Percentiles rank a stretch among this genome's conserved stretches.
These are phyloP conservation scores for Rhingia rostrata DNA, from an alignment of 2,888 invertebrate species.

Conservation along the genomic window DNA sequence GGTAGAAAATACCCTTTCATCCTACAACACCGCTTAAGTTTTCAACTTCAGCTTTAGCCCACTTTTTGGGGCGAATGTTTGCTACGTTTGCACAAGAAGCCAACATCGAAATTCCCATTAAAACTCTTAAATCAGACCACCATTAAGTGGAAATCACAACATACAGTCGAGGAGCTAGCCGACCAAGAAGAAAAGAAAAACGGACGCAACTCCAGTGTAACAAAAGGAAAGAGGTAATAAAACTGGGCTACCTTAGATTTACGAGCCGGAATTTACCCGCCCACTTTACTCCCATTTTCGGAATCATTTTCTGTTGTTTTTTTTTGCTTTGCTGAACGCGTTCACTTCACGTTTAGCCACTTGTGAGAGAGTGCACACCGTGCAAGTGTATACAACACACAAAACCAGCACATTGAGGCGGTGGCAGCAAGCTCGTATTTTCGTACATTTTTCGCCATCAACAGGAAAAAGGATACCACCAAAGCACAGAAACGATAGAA, in stretches of 20 bases:
- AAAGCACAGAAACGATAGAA: not conserved
- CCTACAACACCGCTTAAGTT: constrained; percentile 16
- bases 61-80: constrained; percentile 29
- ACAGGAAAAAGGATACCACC: constrained; percentile 55
- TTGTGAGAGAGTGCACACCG: not conserved
- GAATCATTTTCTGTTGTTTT: constrained; percentile 35
- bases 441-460: constrained; percentile 40
- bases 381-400: not conserved
- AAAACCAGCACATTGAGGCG: constrained; percentile 32
- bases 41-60: not conserved
- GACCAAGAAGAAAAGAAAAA: constrained; percentile 28
- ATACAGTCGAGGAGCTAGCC: constrained; percentile 36
- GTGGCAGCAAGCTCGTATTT: constrained; percentile 25
- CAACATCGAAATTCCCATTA: constrained; percentile 62
- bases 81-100: constrained; percentile 66
- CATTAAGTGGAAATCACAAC: constrained; percentile 72
- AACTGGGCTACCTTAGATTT: constrained; percentile 71
- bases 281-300: constrained; percentile 54
- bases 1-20: not conserved
- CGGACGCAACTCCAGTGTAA: constrained; percentile 55
- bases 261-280: constrained; percentile 64
- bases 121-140: constrained; percentile 73
- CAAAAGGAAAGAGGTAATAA: constrained; percentile 71
- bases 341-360: constrained; percentile 54
- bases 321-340: constrained; percentile 23